Evolutionary conservation across 2,113 vertebrate species (phyloP).

Genomic region (Tetrax tetrax): DNA sequence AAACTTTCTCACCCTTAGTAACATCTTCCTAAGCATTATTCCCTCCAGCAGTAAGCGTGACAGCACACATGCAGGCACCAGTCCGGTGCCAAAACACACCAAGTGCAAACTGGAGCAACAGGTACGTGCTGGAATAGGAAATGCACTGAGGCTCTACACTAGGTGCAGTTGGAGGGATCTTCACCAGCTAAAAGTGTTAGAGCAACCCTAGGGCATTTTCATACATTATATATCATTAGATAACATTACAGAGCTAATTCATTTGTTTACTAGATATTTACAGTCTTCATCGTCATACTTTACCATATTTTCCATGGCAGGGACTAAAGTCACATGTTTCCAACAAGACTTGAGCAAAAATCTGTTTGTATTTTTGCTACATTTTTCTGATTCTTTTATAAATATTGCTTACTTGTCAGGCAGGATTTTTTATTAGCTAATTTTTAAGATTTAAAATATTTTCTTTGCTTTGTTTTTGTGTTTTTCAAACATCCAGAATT

Average conservation of each 20-base stretch:
- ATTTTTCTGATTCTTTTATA: not conserved
- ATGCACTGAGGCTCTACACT: not conserved
- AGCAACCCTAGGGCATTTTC: not conserved
- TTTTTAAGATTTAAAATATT: not conserved
- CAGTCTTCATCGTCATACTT: not conserved
- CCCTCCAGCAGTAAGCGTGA: not conserved
- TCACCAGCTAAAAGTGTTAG: not conserved
- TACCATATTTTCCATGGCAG: not conserved
- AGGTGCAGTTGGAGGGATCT: not conserved
- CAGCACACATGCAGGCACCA: not conserved
- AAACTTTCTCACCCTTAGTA: not conserved
- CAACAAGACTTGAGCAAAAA: not conserved
- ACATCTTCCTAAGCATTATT: not conserved
- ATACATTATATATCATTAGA: not conserved
- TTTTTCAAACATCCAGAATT: not conserved
- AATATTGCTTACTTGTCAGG: not conserved
- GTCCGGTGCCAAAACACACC: not conserved
- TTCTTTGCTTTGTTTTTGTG: not conserved
- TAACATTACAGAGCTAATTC: not conserved
- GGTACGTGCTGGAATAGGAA: not conserved
- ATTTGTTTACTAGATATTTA: not conserved
- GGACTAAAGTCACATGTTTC: not conserved
- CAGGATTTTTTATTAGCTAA: not conserved
- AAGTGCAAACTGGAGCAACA: not conserved
- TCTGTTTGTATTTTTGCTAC: not conserved